phyloP scores from a whole-genome alignment of 2,797 vertebrate species.

The Neopelma chrysocephalum region DNA sequence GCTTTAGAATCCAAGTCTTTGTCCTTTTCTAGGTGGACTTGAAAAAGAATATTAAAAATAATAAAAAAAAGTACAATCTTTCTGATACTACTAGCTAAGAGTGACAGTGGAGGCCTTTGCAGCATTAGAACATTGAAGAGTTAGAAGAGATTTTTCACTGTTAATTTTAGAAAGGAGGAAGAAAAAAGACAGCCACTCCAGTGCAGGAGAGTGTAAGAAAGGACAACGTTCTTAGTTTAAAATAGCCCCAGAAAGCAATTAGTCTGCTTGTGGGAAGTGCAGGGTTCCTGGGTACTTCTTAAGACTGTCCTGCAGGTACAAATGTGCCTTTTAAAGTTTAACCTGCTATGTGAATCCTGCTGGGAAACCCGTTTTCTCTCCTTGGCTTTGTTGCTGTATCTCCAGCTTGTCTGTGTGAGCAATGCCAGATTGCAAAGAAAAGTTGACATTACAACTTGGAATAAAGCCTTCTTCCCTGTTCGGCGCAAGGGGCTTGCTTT shows the following conservation, averaged over 20 bases:
- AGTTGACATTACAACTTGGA: background rate
- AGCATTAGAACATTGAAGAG: background rate
- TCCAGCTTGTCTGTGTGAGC: background rate
- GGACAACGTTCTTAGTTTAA: background rate
- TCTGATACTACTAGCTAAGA: background rate
- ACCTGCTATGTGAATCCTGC: conserved; percentile 13
- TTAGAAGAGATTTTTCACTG: background rate
- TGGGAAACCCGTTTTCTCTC: conserved; percentile 32
- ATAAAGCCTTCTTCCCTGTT: background rate
- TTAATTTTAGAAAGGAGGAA: background rate
- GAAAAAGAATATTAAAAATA: background rate
- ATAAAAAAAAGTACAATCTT: background rate
- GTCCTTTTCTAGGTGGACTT: background rate
- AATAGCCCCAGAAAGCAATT: conserved; percentile 59
- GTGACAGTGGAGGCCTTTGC: background rate
- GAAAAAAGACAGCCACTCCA: background rate
- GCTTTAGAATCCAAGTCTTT: background rate
- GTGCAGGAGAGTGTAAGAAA: background rate
- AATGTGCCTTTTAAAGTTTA: conserved; percentile 44
- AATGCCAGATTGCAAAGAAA: background rate
- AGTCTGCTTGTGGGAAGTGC: conserved; percentile 17
- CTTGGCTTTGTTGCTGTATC: conserved; percentile 24
- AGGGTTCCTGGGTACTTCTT: conserved; percentile 27
- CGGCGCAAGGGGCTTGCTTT: background rate
- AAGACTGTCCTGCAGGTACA: conserved; percentile 44